phyloP scores from a whole-genome alignment of 1,140 invertebrate genomes.

The honey bee (Apis mellifera) region Amel_HAv3.1 CM009939.2:9168501-9169000 shows the following conservation, averaged over 20 bases:
- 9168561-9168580: not conserved
- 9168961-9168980: not conserved
- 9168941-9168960: not conserved
- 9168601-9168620: conserved; percentile 54
- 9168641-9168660: conserved; percentile 28
- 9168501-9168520: conserved; percentile 50
- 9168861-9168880: not conserved
- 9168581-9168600: conserved; percentile 34
- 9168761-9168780: too few species aligned
- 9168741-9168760: too few species aligned
- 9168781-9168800: not conserved
- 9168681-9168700: too few species aligned
- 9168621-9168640: conserved; percentile 30
- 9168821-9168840: not conserved
- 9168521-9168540: not conserved
- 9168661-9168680: not conserved
- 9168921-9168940: not conserved
- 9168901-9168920: not conserved
- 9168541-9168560: not conserved
- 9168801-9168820: too few species aligned
- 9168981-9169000: not conserved
- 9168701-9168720: too few species aligned
- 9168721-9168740: too few species aligned
- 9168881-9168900: not conserved
- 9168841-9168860: not conserved